Evolutionary conservation across 2,113 vertebrate species (phyloP).

Genomic region (Gymnobelideus leadbeateri): DNA sequence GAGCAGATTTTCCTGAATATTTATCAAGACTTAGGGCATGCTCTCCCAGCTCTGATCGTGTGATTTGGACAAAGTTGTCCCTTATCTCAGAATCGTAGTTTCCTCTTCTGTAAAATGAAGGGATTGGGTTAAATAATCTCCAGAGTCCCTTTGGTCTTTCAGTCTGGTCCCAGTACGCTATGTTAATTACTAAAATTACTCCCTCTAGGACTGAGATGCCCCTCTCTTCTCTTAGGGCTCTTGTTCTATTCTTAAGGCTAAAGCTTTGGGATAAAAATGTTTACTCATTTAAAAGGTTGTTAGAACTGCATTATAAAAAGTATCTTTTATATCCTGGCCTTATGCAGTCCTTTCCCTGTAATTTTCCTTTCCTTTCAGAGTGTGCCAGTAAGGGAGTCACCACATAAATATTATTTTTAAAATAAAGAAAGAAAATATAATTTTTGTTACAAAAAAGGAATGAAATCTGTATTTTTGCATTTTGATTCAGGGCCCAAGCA

Average conservation of each 20-base stretch:
- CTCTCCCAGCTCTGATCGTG: not conserved
- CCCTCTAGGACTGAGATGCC: constrained; percentile 47
- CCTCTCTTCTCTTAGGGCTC: constrained; percentile 41
- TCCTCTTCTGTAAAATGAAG: not conserved
- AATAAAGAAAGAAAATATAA: constrained; percentile 45
- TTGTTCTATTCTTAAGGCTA: constrained; percentile 61
- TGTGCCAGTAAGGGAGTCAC: constrained; percentile 48
- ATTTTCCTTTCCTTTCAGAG: constrained; percentile 47
- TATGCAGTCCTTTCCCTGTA: constrained; percentile 13
- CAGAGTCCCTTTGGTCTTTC: not conserved
- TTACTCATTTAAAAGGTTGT: constrained; percentile 65
- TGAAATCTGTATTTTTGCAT: constrained; percentile 79
- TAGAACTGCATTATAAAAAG: constrained; percentile 54
- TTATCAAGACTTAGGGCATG: constrained; percentile 66
- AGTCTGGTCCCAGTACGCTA: not conserved
- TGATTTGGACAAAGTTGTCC: not conserved
- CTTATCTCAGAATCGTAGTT: not conserved
- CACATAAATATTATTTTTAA: constrained; percentile 53
- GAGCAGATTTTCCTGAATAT: constrained; percentile 40
- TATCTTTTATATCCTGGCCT: constrained; percentile 39
- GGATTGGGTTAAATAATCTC: not conserved
- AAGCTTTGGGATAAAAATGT: constrained; percentile 53
- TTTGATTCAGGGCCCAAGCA: constrained; percentile 68
- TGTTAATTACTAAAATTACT: constrained; percentile 70
- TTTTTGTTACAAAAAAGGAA: constrained; percentile 74